Conservation (phyloP, 2,888 invertebrate species). For the Calameuta filiformis region DNA sequence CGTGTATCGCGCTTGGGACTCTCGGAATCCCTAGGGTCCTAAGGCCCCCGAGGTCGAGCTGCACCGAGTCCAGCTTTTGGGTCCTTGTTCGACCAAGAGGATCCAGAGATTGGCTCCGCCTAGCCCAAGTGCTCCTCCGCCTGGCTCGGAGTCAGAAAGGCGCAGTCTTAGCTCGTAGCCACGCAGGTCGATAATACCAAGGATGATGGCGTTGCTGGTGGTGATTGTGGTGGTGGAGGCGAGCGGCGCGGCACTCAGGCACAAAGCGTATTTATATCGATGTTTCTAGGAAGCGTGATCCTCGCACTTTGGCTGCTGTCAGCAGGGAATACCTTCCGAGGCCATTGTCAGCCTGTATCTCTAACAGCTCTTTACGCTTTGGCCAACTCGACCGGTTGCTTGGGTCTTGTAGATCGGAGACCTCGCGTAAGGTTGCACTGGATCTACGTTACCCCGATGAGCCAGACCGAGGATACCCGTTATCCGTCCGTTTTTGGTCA, state of each 20-base stretch:
- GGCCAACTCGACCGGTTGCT: not conserved
- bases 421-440: not conserved
- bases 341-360: not conserved
- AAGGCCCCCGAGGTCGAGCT: not conserved
- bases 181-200: not conserved
- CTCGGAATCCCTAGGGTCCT: not conserved
- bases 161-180: no score
- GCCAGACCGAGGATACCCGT: not conserved
- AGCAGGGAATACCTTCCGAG: conserved; percentile 7
- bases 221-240: not conserved
- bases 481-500: not conserved
- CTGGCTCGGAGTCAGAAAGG: not conserved
- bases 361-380: not conserved
- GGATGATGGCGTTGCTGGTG: not conserved
- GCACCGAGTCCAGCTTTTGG: not conserved
- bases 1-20: conserved; percentile 33
- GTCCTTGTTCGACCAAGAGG: not conserved
- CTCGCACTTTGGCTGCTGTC: conserved; percentile 19
- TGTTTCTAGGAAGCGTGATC: conserved; percentile 22
- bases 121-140: not conserved
- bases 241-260: not conserved
- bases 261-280: conserved; percentile 17
- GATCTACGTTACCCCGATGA: not conserved
- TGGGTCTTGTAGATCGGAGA: not conserved
- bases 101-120: not conserved